Evolutionary conservation across 2,888 invertebrate genomes (phyloP).

Genomic region (Gibbula magus): DNA sequence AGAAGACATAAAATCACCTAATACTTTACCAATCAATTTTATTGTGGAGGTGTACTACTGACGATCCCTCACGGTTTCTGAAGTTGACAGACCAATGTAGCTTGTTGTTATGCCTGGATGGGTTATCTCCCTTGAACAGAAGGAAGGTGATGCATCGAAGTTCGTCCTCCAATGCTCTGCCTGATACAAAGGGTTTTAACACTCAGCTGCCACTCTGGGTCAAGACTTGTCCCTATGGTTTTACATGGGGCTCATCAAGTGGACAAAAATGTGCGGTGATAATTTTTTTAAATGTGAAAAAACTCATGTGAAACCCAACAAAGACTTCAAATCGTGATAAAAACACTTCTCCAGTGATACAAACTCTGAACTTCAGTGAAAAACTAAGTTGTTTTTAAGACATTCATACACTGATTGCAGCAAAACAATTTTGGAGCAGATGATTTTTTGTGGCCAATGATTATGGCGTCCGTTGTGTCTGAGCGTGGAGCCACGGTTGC

Average conservation of each 20-base stretch:
- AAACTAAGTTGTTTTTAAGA: slow-evolving; percentile 13
- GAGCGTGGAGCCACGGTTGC: not conserved
- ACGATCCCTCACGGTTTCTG: not conserved
- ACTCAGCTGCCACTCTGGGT: slow-evolving; percentile 13
- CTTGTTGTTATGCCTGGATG: slow-evolving; percentile 8
- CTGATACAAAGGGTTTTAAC: not conserved
- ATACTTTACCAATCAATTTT: slow-evolving; percentile 13
- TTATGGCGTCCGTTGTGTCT: not conserved
- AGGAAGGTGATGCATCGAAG: not conserved
- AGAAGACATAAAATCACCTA: slow-evolving; percentile 15
- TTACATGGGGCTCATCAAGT: not conserved
- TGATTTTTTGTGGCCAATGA: slow-evolving; percentile 7
- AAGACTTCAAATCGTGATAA: slow-evolving; percentile 15
- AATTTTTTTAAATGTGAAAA: not conserved
- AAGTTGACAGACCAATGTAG: slow-evolving; percentile 8
- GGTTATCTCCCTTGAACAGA: not conserved
- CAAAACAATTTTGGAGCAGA: slow-evolving; percentile 13
- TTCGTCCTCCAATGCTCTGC: not conserved
- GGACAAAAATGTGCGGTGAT: slow-evolving; percentile 8
- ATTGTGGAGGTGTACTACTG: not conserved
- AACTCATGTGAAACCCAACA: not conserved
- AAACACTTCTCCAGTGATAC: slow-evolving; percentile 13
- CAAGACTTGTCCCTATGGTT: not conserved
- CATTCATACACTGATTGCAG: slow-evolving; percentile 7
- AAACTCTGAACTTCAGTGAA: slow-evolving; percentile 13